Evolutionary conservation across 2,797 vertebrate species (phyloP).

Genomic region (Anguilla megastoma): DNA sequence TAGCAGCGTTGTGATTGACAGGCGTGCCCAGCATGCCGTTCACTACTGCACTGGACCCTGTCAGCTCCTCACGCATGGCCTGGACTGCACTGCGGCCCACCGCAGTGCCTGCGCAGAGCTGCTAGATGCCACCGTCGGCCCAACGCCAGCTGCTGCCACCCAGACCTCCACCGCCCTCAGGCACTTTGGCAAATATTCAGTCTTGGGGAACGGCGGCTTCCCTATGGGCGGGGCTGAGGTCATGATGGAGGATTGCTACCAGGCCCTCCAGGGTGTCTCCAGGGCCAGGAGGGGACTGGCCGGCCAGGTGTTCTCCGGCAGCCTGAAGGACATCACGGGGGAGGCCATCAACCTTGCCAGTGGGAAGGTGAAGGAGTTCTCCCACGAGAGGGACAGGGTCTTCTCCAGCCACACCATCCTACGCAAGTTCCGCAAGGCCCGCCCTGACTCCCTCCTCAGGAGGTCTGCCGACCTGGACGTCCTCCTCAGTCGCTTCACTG

Average conservation of each 20-base stretch:
- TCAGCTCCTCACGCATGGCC: slow-evolving; percentile 82
- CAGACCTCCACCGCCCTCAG: slow-evolving; percentile 57
- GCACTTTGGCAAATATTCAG: slow-evolving; percentile 59
- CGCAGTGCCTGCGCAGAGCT: slow-evolving; percentile 87
- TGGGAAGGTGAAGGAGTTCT: slow-evolving; percentile 98
- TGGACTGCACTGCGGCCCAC: slow-evolving; percentile 88
- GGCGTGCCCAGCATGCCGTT: slow-evolving; percentile 84
- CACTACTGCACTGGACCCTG: slow-evolving; percentile 95
- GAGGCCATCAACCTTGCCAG: slow-evolving; percentile 98
- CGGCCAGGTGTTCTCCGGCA: slow-evolving; percentile 72
- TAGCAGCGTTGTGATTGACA: slow-evolving; percentile 90
- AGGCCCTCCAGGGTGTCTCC: slow-evolving; percentile 65
- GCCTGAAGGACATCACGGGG: slow-evolving; percentile 94
- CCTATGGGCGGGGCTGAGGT: slow-evolving; percentile 55
- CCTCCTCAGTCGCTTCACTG: slow-evolving; percentile 82
- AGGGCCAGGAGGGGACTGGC: slow-evolving; percentile 72
- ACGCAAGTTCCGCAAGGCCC: slow-evolving; percentile 92
- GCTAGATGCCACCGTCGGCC: slow-evolving; percentile 64
- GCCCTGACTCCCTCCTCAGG: slow-evolving; percentile 90
- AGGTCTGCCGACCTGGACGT: slow-evolving; percentile 92
- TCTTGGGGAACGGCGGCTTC: slow-evolving; percentile 64
- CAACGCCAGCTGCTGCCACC: slow-evolving; percentile 41
- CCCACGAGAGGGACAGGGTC: slow-evolving; percentile 90
- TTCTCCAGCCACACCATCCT: slow-evolving; percentile 86
- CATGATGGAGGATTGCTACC: slow-evolving; percentile 67